Evolutionary conservation across 2,888 invertebrate genomes (phyloP).

Genomic region (Pristionchus japonicus): DNA sequence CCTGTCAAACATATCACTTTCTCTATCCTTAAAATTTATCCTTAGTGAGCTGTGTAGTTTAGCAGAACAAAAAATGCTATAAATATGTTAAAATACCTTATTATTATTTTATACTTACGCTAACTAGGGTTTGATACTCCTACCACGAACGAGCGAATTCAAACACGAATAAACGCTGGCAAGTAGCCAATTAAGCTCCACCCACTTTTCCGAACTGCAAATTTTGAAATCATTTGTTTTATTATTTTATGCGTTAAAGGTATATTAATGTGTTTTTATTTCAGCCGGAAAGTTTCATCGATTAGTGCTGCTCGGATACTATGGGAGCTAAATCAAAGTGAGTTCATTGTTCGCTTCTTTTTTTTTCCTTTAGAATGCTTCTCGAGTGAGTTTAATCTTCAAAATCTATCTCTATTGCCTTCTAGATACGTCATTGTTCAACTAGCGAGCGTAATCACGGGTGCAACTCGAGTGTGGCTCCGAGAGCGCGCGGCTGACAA

Average conservation of each 20-base stretch:
- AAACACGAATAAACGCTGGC: not conserved
- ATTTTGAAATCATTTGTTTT: not conserved
- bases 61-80: no score
- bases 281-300: not conserved
- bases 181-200: not conserved
- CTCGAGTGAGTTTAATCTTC: not conserved
- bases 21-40: no score
- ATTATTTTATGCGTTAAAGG: not conserved
- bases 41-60: no score
- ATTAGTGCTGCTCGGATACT: constrained; percentile 1
- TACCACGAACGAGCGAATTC: not conserved
- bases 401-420: constrained; percentile 42
- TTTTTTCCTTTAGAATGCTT: not conserved
- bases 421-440: constrained; percentile 72
- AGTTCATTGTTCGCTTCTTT: constrained; percentile 42
- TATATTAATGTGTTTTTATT: not conserved
- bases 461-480: constrained; percentile 70
- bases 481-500: constrained; percentile 71
- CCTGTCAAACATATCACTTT: no score
- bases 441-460: constrained; percentile 70
- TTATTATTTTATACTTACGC: not conserved
- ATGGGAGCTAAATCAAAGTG: constrained; percentile 75
- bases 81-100: no score
- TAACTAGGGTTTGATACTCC: not conserved
- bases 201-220: constrained; percentile 48